Percentiles rank a stretch among this genome's conserved stretches.
Conservation (phyloP, 2,113 vertebrate genomes). For the Hylia prasina region DNA sequence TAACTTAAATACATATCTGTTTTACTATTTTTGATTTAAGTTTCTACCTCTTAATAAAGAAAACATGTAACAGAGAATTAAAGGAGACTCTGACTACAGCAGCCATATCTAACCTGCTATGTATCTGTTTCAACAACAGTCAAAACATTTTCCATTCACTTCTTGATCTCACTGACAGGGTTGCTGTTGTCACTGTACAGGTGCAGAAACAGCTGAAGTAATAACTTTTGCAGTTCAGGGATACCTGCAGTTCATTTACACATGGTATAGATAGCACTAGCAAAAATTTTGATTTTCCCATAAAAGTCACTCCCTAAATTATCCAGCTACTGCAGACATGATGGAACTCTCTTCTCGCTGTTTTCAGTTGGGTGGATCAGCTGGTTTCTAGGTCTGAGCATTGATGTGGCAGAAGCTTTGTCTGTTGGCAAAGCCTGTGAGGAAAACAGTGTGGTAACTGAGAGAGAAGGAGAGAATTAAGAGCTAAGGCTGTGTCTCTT, state of each 20-base stretch:
- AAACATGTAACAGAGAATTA: not conserved
- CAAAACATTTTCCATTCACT: not conserved
- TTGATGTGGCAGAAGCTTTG: not conserved
- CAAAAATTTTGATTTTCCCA: not conserved
- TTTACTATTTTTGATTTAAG: not conserved
- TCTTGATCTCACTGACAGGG: not conserved
- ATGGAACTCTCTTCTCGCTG: not conserved
- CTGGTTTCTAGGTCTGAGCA: not conserved
- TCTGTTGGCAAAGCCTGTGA: not conserved
- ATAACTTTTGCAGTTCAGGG: not conserved
- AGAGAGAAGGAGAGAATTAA: not conserved
- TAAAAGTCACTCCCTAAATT: not conserved
- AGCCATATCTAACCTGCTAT: not conserved
- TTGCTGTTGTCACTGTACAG: not conserved
- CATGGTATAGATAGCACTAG: not conserved
- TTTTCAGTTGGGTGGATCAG: not conserved
- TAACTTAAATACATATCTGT: not conserved
- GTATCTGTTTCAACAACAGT: not conserved
- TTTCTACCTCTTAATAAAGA: not conserved
- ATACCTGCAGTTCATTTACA: not conserved
- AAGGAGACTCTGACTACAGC: not conserved
- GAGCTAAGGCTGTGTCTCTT: not conserved
- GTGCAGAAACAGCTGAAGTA: not conserved
- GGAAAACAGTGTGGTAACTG: not conserved
- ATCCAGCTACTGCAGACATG: not conserved